Percentiles rank a stretch among this genome's conserved stretches.
Evolutionary conservation across 2,888 invertebrate genomes (phyloP).

Genomic region (Sabatieria punctata): DNA sequence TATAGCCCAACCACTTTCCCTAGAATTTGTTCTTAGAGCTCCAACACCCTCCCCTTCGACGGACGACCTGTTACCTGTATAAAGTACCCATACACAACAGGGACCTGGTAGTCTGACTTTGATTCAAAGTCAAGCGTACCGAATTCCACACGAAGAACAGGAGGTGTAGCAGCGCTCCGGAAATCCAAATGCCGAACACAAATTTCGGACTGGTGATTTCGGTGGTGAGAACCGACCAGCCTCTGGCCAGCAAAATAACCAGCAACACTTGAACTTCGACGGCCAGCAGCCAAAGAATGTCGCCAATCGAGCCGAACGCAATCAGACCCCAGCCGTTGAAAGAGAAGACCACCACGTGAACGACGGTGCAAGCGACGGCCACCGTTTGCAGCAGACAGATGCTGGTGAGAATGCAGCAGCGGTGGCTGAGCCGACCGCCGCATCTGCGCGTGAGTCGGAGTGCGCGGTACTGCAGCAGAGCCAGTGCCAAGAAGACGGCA

Average conservation of each 20-base stretch:
- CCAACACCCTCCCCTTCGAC: too few relatives aligned
- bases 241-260: constrained; percentile 75
- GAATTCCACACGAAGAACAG: constrained; percentile 87
- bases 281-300: constrained; percentile 43
- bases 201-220: constrained; percentile 45
- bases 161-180: constrained; percentile 74
- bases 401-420: constrained; percentile 13
- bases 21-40: too few relatives aligned
- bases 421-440: too few relatives aligned
- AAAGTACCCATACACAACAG: too few relatives aligned
- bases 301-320: constrained; percentile 45
- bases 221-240: constrained; percentile 81
- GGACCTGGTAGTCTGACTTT: too few relatives aligned
- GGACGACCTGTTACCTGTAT: too few relatives aligned
- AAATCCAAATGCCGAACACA: constrained; percentile 70
- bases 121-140: constrained; percentile 54
- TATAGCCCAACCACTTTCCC: too few relatives aligned
- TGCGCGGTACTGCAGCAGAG: constrained; percentile 78
- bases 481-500: constrained; percentile 59
- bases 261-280: constrained; percentile 73
- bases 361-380: constrained; percentile 65
- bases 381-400: constrained; percentile 15
- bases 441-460: too few relatives aligned
- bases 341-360: constrained; percentile 74
- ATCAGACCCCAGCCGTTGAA: constrained; percentile 74